phyloP scores from a whole-genome alignment of 2,113 vertebrate species.

The Cardinalis cardinalis region DNA sequence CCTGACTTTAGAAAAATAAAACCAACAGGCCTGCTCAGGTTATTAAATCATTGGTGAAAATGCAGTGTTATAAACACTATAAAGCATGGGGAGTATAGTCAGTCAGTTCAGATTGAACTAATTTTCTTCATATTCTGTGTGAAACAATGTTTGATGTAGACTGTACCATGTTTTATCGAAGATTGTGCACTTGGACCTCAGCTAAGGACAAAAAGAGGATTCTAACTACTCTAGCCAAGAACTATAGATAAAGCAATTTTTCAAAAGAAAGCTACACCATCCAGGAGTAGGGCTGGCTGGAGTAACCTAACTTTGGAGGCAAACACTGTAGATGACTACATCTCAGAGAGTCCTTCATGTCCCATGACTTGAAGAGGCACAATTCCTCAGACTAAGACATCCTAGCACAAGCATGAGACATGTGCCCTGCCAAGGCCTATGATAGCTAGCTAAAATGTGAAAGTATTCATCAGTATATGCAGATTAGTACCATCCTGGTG shows the following conservation, averaged over 20 bases:
- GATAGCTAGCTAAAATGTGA: neutral
- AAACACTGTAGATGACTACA: neutral
- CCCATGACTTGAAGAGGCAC: neutral
- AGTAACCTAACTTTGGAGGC: neutral
- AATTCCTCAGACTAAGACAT: neutral
- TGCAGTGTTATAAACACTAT: neutral
- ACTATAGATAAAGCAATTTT: neutral
- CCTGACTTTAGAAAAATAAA: neutral
- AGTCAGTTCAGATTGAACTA: neutral
- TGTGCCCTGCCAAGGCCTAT: fast-evolving
- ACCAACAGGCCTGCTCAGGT: neutral
- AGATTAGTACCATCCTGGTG: neutral
- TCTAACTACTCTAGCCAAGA: neutral
- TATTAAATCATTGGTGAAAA: neutral
- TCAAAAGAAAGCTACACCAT: neutral
- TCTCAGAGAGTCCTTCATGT: neutral
- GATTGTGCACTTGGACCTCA: neutral
- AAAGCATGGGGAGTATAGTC: neutral
- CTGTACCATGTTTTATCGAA: neutral
- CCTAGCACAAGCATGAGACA: neutral
- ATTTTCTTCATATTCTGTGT: neutral
- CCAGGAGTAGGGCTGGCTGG: neutral
- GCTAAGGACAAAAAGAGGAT: neutral
- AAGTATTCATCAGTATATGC: neutral
- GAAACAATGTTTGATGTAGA: neutral